Evolutionary conservation across 2,888 invertebrate genomes (phyloP), one percentile per base, ranked within the genome.

Genomic region (Drepana falcataria): DNA sequence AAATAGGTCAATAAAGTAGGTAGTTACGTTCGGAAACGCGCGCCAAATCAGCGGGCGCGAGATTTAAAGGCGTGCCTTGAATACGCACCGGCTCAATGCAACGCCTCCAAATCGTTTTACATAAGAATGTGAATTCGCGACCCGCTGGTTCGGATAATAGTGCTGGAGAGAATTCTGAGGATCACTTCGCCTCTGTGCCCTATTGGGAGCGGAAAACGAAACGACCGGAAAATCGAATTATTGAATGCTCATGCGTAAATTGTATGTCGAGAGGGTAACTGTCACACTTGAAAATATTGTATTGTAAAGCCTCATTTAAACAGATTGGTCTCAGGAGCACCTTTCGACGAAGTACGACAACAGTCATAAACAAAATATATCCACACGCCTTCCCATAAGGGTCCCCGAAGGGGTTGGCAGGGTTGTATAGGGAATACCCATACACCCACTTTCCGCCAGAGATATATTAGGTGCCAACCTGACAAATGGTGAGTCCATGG

Each of bases 111-210:
- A 78, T 61, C 79, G 73, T 79, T 88, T 86, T 85, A 83, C 85
- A 83, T 87, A 85, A 84, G 84, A 85, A 87, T 83, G 76, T 73
- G 75, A 80, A 79, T 81, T 85, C 77, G 63, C 85, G 81, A 81
- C 57, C 73, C 89, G 88, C 63, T 87, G 89, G 70, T 60, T 81
- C 79, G 87, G 72, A 82, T 88, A 86, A 89, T 89, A 87, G 87
- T 63, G 70, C 60, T 55, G 66, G 69, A 79, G 73, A 79, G 77
- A 79, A 82, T 81, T 75, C 71, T 63, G 64, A 73, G 70, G 78
- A 81, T 81, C 73, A 70, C 69, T 73, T 68, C 65, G 66, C 68
- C 65, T 58, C 59, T 55, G 37, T 58, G 59, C 56, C 66, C 71
- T 64, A 69, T 64, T 67, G 62, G 59, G 58, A 64, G 66, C 60